A percentile compares a stretch with the other conserved stretches of the same genome.
These are phyloP conservation scores for Eupithecia vulgata DNA, from an alignment of 2,888 invertebrate species.

Conservation along the genomic window DNA sequence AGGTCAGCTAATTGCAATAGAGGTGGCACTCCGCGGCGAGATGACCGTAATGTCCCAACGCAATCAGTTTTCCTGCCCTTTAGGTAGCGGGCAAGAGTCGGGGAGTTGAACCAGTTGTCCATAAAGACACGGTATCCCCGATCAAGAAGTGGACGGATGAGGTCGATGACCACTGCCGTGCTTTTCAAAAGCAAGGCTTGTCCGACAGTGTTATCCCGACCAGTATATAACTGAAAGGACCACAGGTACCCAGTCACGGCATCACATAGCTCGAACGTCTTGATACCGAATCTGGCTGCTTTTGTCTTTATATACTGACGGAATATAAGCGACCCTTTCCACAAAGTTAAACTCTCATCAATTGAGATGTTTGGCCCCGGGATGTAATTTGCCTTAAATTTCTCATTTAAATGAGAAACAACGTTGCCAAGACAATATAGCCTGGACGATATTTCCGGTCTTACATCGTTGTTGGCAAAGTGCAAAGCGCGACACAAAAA, in stretches of 20 bases:
- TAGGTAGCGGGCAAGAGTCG: not conserved
- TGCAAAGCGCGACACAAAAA: slow-evolving; percentile 6
- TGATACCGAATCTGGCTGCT: not conserved
- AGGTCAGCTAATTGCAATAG: not conserved
- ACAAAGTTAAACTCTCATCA: not conserved
- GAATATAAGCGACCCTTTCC: not conserved
- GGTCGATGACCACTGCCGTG: not conserved
- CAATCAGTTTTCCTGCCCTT: not conserved
- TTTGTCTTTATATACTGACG: slow-evolving; percentile 1
- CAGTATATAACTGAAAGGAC: not conserved
- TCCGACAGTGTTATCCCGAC: not conserved
- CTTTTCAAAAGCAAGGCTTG: not conserved
- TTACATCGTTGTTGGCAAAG: not conserved
- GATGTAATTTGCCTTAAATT: not conserved
- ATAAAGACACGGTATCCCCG: not conserved
- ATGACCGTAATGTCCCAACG: slow-evolving; percentile 3
- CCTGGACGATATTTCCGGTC: not conserved
- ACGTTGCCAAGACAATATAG: slow-evolving; percentile 9
- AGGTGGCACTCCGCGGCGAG: not conserved
- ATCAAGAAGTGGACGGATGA: not conserved
- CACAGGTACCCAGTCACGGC: not conserved
- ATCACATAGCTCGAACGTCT: not conserved
- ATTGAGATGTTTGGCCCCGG: not conserved
- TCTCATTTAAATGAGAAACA: slow-evolving; percentile 5
- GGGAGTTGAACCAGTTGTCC: slow-evolving; percentile 8